Conservation (phyloP, 2,797 vertebrate genomes). For the Chelonia mydas region DNA sequence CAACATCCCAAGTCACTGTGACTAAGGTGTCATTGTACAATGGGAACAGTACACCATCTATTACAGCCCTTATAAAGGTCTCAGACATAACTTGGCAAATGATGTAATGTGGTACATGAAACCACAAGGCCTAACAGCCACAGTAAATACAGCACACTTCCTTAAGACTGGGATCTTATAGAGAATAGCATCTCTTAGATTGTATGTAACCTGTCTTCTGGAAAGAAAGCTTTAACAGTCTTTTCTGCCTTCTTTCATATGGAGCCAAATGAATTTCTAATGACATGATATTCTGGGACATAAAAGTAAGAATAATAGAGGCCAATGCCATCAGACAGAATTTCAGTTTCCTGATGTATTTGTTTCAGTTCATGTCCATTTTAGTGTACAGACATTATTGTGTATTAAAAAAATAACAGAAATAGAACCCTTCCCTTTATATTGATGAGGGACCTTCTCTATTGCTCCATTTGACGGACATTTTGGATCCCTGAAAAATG, state of each 20-base stretch:
- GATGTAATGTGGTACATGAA: neutral
- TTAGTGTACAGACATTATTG: no score
- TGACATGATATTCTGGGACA: no score
- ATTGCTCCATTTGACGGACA: no score
- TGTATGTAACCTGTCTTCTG: neutral
- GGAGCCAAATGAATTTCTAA: neutral
- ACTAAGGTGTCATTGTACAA: neutral
- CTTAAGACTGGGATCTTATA: neutral
- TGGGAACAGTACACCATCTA: accelerated
- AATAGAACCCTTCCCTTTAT: no score
- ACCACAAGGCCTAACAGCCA: neutral
- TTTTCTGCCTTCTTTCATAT: neutral
- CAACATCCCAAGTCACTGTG: neutral
- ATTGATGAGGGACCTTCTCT: no score
- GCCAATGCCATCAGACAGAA: no score
- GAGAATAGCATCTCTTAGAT: neutral
- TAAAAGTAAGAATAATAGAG: no score
- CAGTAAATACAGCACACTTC: neutral
- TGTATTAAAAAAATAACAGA: no score
- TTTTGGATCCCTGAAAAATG: no score
- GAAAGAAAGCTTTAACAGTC: neutral
- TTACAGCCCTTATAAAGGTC: neutral
- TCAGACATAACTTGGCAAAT: neutral
- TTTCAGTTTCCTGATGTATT: no score
- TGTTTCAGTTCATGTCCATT: no score